Evolutionary conservation across 2,797 vertebrate genomes (phyloP), one percentile per base, ranked within the genome.

Genomic region (Semaprochilodus insignis): DNA sequence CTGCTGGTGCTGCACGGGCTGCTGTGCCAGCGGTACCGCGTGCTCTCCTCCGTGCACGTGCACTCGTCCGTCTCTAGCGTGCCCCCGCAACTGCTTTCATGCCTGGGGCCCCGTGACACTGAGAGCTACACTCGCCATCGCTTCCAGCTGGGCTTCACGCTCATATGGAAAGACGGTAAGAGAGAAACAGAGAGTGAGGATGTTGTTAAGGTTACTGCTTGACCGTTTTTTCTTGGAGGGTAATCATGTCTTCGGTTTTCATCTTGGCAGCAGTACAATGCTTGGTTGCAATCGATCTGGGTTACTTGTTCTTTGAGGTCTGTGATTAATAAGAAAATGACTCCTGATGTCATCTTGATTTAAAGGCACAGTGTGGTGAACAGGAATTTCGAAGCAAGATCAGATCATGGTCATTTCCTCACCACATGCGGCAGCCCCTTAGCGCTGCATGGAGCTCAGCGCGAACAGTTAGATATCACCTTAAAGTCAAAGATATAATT

Each of bases 161-260:
- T 99, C 19, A 99, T 99, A 90, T 99, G 98, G 98, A 99, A 99
- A 92, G 95, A 99, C 0, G 98, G 98, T 99, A 92, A 95, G 95
- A 27, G 73, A 59, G 40, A 31, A 7, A 52, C 21, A 10, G 14
- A 63, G 76, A 25, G 23, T 14, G 23, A 14, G 15, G 11, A 31
- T 44, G 36, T 6, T 70, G 44, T 51, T 25, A 21, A 48, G 40
- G 44, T 21, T 62, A 25, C 15, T 14, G 27, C 0, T 2, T 63
- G 36, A 27, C 21, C 0, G 62, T 27, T 31, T 77, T 71, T 71
- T 69, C 16, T 60, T 16, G 57, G 44, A 75, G 65, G 55, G 70
- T 59, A 11, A 3, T 21, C 13, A 36, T 62, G 78, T 40, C 7
- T 73, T 73, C 59, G 54, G n/a, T 60, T 48, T 70, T 48, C 62